phyloP scores from a whole-genome alignment of 1,140 invertebrate species.

The Pogonognathellus flavescens region DNA sequence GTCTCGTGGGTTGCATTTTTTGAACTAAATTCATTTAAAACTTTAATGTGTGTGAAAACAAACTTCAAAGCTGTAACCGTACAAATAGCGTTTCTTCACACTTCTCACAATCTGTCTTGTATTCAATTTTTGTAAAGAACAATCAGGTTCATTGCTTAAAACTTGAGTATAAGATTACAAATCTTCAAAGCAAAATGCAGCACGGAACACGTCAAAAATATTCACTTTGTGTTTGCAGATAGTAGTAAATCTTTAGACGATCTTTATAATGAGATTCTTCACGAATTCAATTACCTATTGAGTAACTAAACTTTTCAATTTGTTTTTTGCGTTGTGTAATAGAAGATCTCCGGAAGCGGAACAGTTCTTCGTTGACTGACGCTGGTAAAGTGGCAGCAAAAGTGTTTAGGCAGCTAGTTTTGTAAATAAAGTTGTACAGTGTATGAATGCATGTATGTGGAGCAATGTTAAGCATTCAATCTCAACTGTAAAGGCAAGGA shows the following conservation, averaged over 20 bases:
- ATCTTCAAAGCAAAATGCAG: no score
- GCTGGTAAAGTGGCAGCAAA: neutral
- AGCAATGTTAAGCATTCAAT: no score
- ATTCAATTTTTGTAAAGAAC: neutral
- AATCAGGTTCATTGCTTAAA: neutral
- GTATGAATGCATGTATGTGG: no score
- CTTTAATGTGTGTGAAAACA: neutral
- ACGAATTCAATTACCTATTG: no score
- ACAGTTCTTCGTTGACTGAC: conserved; percentile 7
- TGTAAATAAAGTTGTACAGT: neutral
- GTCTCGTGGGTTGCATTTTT: conserved; percentile 65
- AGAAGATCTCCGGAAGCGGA: neutral
- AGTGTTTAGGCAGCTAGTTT: neutral
- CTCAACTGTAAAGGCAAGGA: neutral
- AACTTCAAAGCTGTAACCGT: neutral
- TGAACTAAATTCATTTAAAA: conserved; percentile 63
- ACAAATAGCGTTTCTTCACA: neutral
- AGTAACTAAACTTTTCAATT: no score
- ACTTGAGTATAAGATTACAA: no score
- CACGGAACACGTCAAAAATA: neutral
- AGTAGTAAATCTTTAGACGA: no score
- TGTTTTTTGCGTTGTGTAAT: no score
- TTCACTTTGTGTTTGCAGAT: neutral
- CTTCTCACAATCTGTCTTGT: neutral
- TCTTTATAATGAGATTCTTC: no score